A percentile compares a stretch with the other conserved stretches of the same genome.
phyloP scores from a whole-genome alignment of 1,140 invertebrate genomes.

The Macrocentrus cingulum region DNA sequence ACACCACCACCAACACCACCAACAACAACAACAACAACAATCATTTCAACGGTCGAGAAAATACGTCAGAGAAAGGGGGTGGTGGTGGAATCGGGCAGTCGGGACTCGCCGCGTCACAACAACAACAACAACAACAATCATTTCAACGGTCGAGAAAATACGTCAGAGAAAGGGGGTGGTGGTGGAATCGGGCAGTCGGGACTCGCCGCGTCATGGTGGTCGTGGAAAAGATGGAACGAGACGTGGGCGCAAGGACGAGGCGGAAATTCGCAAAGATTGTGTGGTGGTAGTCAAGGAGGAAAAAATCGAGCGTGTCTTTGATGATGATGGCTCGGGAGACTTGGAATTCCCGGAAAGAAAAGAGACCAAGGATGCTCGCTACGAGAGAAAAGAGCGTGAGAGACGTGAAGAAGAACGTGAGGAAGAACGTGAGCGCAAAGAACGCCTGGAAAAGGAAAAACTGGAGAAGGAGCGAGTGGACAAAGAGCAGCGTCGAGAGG shows the following conservation, averaged over 20 bases:
- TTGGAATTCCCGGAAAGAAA: constrained; percentile 37
- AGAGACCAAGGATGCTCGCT: constrained; percentile 37
- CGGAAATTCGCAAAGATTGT: constrained; percentile 44
- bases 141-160: constrained; percentile 10
- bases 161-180: constrained; percentile 31
- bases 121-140: neutral
- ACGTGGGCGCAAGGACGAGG: constrained; percentile 45
- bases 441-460: constrained; percentile 56
- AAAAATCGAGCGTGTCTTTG: no score
- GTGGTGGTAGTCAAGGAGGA: constrained; percentile 44
- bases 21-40: neutral
- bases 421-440: constrained; percentile 45
- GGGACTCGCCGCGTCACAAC: constrained; percentile 39
- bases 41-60: no score
- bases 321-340: constrained; percentile 24
- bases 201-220: constrained; percentile 42
- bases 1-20: constrained; percentile 24
- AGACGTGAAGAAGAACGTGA: constrained; percentile 46
- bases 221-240: constrained; percentile 44
- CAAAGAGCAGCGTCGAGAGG: constrained; percentile 47
- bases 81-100: constrained; percentile 29
- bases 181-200: constrained; percentile 33
- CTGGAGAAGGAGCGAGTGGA: constrained; percentile 49
- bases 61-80: constrained; percentile 31
- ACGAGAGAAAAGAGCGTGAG: constrained; percentile 48